Conservation (phyloP, 2,888 invertebrate genomes). For the Serripes groenlandicus region DNA sequence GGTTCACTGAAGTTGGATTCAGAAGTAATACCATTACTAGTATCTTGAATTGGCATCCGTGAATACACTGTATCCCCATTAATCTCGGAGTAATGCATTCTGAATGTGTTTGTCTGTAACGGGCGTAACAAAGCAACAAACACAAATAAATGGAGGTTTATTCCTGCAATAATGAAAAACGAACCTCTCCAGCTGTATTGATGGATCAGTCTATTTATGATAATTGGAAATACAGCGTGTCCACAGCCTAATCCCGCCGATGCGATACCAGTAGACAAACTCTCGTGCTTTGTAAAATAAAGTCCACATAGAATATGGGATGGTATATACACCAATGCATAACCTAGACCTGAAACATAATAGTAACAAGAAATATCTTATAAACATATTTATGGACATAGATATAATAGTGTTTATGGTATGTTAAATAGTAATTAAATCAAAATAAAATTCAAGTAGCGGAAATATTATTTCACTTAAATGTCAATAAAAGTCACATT, state of each 20-base stretch:
- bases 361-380: too few relatives aligned
- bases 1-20: not conserved
- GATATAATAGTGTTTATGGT: not conserved
- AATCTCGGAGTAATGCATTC: too few relatives aligned
- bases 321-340: constrained; percentile 75
- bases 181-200: constrained; percentile 78
- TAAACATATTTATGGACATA: not conserved
- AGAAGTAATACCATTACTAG: not conserved
- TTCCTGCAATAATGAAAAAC: constrained; percentile 73
- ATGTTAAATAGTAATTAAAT: not conserved
- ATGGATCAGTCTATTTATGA: constrained; percentile 72
- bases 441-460: not conserved
- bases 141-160: constrained; percentile 74
- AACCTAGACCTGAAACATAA: constrained; percentile 79
- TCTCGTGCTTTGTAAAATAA: constrained; percentile 75
- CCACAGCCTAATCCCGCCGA: constrained; percentile 77
- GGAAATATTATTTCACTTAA: not conserved
- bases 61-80: too few relatives aligned
- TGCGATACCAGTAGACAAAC: constrained; percentile 75
- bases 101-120: too few relatives aligned
- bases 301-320: constrained; percentile 78
- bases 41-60: not conserved
- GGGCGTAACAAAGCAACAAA: constrained; percentile 71
- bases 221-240: constrained; percentile 72
- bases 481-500: not conserved